Base-by-base conservation (phyloP, 1,140 invertebrate genomes). In the Drosophila parabipectinata region DNA sequence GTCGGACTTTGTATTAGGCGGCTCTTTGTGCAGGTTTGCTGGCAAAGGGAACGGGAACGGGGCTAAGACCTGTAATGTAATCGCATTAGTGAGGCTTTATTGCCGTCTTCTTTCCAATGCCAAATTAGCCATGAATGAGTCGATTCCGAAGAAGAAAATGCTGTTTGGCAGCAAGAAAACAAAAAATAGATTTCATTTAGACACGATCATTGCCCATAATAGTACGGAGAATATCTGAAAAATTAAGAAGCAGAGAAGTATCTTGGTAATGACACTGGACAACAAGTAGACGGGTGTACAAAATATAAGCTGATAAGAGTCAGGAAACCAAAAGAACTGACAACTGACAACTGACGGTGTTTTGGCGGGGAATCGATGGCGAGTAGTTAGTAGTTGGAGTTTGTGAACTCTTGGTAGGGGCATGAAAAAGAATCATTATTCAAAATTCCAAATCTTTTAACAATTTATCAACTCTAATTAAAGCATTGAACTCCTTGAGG, bases 121-220 rank as follows among this genome's bases (percentile, higher is more conserved):
- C 66, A 77, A 77, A 77, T 77, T 68, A 75, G 72, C 72, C 62
- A 59, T 59, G 72, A 76, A 76, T 60, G 62, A 76, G 62, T 45
- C 58, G 39, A 60, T 53, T n/a, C 18, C 48, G 15, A 12, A 18
- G 72, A 30, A 45, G 21, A 73, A 74, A 64, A 41, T 41, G 37
- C 41, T 68, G 66, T 34, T 62, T 44, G n/a, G 41, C 41, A 47
- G 18, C 44, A 18, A 47, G 18, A 21, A 47, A 47, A 57, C 51
- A 85, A 53, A 77, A 84, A 85, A 84, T 82, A 78, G 82, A 85
- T 85, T 87, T 85, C 69, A 85, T 85, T 87, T 82, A 74, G 83
- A 87, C 82, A 87, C 82, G 82, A 87, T 87, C 82, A 88, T 87
- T 81, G 61, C 45, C 78, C 82, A 78, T 85, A 85, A 85, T 74